Evolutionary conservation across 2,113 vertebrate genomes (phyloP), one percentile per base, ranked within the genome.

Genomic region (Pomatorhinus ruficollis): DNA sequence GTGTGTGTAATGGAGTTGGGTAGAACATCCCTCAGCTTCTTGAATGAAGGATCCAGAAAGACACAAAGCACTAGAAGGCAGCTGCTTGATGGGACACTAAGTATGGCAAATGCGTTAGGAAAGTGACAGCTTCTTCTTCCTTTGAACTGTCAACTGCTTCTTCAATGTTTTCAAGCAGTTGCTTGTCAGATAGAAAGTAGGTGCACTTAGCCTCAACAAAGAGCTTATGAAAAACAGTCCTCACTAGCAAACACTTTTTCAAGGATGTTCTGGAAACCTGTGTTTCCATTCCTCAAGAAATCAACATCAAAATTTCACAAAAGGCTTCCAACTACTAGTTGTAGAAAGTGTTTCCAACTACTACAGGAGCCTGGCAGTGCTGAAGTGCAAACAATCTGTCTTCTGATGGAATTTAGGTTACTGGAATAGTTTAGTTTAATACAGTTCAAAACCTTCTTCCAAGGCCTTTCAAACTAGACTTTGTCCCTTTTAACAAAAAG

Each of bases 1-100:
- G 22, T 50, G 11, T 2, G 0, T 11, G 15, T 28, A 59, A 23
- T 1, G 1, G 35, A 63, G 33, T 50, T 57, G 20, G 8, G 7
- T 4, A 52, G 28, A 71, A 14, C 52, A 61, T 17, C 49, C 80
- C 40, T 75, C 72, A 87, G 70, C 40, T 61, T 56, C 31, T 1
- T 70, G 25, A 92, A 61, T 31, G 52, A 77, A 87, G 35, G 66
- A 72, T 53, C 20, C 42, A 72, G 63, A 60, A 76, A 64, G 10
- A 40, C 59, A 71, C 25, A 31, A 45, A 75, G 93, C 56, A 52
- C 14, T 39, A n/a, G n/a, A 72, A 35, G 42, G 7, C 3, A 4
- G 45, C 17, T 72, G 63, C 30, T 44, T 3, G 3, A 37, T 10
- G 3, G 37, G n/a, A 72, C 31, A 33, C 35, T 24, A 31, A 54